Evolutionary conservation across 2,888 invertebrate species (phyloP), one percentile per base, ranked within the genome.

Genomic region (Tricholauxania praeusta): DNA sequence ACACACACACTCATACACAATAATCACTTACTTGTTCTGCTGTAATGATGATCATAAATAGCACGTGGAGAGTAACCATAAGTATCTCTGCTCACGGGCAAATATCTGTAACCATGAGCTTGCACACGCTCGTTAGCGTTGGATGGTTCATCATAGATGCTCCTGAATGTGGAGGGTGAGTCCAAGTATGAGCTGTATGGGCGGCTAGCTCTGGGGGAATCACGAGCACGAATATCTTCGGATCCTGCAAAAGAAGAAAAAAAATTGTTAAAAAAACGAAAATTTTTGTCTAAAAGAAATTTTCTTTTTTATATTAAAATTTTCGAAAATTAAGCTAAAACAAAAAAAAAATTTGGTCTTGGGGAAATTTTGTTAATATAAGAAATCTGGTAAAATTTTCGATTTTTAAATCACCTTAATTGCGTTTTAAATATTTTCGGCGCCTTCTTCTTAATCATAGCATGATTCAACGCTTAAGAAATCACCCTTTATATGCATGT

Each of bases 221-320:
- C 96, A 86, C 94, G 94, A 81, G 96, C 96, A 88, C 94, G 93
- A 89, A 96, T 93, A 89, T 96, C 96, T 89, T 96, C 95, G 86
- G 96, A 95, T 89, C 96, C 96, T 95, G 71, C 51, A 73, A 73
- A 5, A 12, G 12, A 39, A 22, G 12, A 47, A 28, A 53, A 57
- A 1, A 39, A 39, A 39, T 39, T 39, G 1, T 39, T 17, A 72
- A 22, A 71, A 67, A 65, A 64, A 75, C 5, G 6, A 19, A 69
- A 57, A 19, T 57, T 57, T 32, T 28, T 1, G 2, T 28, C 4
- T 28, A 4, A 2, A 28, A 48, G 39, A 1, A 60, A 52, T n/a
- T n/a, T n/a, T n/a, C n/a, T n/a, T n/a, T n/a, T n/a, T n/a, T n/a
- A n/a, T n/a, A n/a, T n/a, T n/a, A n/a, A n/a, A n/a, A n/a, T n/a